phyloP scores from a whole-genome alignment of 2,113 vertebrate species.

The Siniperca chuatsi region DNA sequence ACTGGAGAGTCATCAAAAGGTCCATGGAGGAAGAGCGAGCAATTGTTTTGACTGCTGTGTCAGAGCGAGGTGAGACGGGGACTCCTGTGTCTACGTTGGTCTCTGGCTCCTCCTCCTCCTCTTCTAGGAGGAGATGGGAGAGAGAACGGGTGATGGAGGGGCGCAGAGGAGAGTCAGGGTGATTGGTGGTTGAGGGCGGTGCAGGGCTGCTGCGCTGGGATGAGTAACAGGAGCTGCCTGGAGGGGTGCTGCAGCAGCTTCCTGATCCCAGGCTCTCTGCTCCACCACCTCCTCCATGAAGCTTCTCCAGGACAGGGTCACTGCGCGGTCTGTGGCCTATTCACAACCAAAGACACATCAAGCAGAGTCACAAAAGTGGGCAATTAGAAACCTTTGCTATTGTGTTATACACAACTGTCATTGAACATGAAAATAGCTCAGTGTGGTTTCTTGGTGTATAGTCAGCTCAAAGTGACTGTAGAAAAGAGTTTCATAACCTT shows the following conservation, averaged over 20 bases:
- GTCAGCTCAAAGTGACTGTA: too few species aligned
- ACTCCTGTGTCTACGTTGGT: constrained; percentile 92
- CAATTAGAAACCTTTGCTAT: background rate
- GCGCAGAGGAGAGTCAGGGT: constrained; percentile 58
- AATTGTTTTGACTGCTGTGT: constrained; percentile 22
- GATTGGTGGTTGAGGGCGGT: constrained; percentile 20
- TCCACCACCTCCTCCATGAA: constrained; percentile 48
- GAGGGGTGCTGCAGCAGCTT: constrained; percentile 65
- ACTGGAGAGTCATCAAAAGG: constrained; percentile 31
- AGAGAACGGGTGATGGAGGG: constrained; percentile 40
- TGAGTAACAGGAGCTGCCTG: constrained; percentile 71
- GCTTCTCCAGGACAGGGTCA: constrained; percentile 63
- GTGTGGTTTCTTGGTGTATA: background rate
- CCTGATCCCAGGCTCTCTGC: constrained; percentile 47
- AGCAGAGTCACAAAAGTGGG: background rate
- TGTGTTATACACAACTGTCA: background rate
- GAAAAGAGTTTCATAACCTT: too few species aligned
- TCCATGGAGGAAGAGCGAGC: constrained; percentile 65
- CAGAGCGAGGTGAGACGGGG: constrained; percentile 21
- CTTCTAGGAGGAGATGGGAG: constrained; percentile 57
- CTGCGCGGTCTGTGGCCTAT: constrained; percentile 46
- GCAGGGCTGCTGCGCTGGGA: constrained; percentile 69
- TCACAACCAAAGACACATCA: background rate
- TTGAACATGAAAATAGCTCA: background rate
- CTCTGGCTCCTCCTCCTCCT: constrained; percentile 80